These are phyloP conservation scores for Dendrolimus kikuchii DNA, from an alignment of 1,140 invertebrate genomes.

Conservation along the genomic window DNA sequence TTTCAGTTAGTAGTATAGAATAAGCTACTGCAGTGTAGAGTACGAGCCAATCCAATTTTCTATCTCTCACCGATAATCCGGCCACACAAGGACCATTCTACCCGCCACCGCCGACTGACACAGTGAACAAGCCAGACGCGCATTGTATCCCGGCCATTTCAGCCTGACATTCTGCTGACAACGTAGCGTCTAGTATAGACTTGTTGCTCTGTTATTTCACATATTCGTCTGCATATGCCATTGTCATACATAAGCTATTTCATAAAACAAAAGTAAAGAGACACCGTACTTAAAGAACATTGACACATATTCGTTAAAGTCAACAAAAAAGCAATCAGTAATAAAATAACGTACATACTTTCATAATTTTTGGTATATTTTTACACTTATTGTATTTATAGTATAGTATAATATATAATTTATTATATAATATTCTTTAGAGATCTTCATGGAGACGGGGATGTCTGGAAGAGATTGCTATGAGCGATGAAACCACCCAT, in stretches of 20 bases:
- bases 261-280: too few species aligned
- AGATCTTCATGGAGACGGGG: too few species aligned
- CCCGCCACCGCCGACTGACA: slow-evolving; percentile 18
- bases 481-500: too few species aligned
- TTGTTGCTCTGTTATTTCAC: slow-evolving; percentile 27
- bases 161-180: slow-evolving; percentile 22
- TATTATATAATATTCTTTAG: too few species aligned
- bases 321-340: too few species aligned
- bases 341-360: too few species aligned
- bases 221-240: slow-evolving; percentile 8
- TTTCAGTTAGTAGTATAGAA: slow-evolving; percentile 27
- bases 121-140: slow-evolving; percentile 21
- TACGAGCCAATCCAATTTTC: slow-evolving; percentile 46
- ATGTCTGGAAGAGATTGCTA: too few species aligned
- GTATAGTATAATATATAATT: too few species aligned
- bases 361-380: too few species aligned
- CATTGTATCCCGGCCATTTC: slow-evolving; percentile 23
- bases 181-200: slow-evolving; percentile 17
- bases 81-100: slow-evolving; percentile 21
- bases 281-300: too few species aligned
- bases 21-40: slow-evolving; percentile 17
- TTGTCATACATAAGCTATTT: background rate
- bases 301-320: too few species aligned
- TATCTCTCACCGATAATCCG: slow-evolving; percentile 31
- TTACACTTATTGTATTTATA: too few species aligned